phyloP scores from a whole-genome alignment of 53 echinoderm and acorn worm species.

The Astropecten irregularis region DNA sequence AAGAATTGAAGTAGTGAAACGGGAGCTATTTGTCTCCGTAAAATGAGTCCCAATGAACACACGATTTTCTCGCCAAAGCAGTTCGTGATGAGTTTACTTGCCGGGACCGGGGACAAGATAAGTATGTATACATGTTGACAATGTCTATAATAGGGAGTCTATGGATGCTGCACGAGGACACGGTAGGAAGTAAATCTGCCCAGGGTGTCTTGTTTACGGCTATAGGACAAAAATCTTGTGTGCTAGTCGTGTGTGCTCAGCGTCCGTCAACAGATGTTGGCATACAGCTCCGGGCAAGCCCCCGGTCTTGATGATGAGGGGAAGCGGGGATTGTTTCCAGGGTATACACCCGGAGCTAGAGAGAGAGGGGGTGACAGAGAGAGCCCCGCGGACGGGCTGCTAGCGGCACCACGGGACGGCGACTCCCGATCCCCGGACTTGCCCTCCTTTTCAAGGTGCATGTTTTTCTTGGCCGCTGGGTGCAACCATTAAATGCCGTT shows the following conservation, averaged over 20 bases:
- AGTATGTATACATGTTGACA: slow-evolving; percentile 32
- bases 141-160: neutral
- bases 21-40: slow-evolving; percentile 15
- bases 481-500: slow-evolving; percentile 58
- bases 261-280: slow-evolving; percentile 55
- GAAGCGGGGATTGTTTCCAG: neutral
- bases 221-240: slow-evolving; percentile 7
- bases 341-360: too few species aligned
- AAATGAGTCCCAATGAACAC: neutral
- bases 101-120: slow-evolving; percentile 1
- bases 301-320: slow-evolving; percentile 21
- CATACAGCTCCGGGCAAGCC: slow-evolving; percentile 50
- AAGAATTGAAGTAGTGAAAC: neutral
- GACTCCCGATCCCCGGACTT: neutral
- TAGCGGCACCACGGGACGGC: neutral
- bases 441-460: neutral
- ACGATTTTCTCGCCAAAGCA: neutral
- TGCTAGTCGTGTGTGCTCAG: slow-evolving; percentile 50
- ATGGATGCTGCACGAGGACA: neutral
- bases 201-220: slow-evolving; percentile 49
- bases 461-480: slow-evolving; percentile 63
- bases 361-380: too few species aligned
- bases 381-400: neutral
- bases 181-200: neutral
- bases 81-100: slow-evolving; percentile 4